Percentiles rank a stretch among this genome's conserved stretches.
Evolutionary conservation across 2,113 vertebrate species (phyloP).

Genomic region (Triplophysa siluroides): DNA sequence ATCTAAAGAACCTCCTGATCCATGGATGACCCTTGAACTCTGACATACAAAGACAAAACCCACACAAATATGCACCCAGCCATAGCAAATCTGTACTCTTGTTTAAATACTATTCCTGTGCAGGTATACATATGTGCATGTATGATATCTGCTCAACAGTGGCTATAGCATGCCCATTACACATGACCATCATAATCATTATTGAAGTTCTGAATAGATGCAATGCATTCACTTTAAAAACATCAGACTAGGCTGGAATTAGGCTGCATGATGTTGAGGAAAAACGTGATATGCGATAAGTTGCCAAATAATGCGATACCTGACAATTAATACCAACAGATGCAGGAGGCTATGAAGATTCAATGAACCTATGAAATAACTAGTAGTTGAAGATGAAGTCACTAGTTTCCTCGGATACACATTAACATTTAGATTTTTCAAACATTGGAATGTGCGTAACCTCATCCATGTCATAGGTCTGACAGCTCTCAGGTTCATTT

Average conservation of each 20-base stretch:
- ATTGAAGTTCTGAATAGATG: no score
- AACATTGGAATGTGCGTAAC: constrained; percentile 12
- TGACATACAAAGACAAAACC: constrained; percentile 30
- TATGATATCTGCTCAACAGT: no score
- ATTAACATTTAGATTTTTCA: constrained; percentile 2
- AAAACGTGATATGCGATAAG: no score
- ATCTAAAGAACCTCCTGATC: constrained; percentile 45
- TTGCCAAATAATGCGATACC: no score
- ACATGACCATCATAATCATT: no score
- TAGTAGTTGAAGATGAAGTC: background rate
- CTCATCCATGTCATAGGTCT: constrained; percentile 45
- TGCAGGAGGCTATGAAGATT: no score
- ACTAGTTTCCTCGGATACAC: background rate
- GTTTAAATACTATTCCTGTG: background rate
- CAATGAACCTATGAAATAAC: no score
- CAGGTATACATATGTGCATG: background rate
- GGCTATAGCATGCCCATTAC: no score
- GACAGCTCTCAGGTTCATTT: constrained; percentile 29
- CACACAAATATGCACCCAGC: constrained; percentile 29
- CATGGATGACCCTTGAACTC: constrained; percentile 24
- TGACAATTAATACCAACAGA: no score
- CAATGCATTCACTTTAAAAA: no score
- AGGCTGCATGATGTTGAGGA: no score
- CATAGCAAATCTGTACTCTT: background rate
- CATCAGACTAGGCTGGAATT: no score